phyloP scores from a whole-genome alignment of 2,113 vertebrate species.

The Haliaeetus leucogaster region DNA sequence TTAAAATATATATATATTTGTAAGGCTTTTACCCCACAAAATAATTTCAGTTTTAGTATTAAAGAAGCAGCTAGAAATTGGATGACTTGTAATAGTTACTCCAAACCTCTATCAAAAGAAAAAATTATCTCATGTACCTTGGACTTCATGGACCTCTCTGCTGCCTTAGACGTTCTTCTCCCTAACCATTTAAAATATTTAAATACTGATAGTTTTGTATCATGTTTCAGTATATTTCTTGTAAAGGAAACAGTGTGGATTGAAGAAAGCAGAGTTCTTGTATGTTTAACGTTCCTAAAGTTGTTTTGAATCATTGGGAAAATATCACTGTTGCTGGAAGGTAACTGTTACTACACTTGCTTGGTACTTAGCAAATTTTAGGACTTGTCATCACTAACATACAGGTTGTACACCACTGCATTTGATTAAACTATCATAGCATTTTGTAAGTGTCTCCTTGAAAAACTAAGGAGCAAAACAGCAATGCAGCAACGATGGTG shows the following conservation, averaged over 20 bases:
- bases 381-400: background rate
- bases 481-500: background rate
- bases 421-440: background rate
- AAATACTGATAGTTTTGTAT: background rate
- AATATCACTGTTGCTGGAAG: background rate
- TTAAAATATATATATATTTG: background rate
- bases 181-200: background rate
- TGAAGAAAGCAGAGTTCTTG: background rate
- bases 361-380: background rate
- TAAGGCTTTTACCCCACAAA: background rate
- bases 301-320: background rate
- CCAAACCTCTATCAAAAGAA: background rate
- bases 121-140: fast-evolving
- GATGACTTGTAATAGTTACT: background rate
- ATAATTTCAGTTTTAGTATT: background rate
- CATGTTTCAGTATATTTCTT: background rate
- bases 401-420: background rate
- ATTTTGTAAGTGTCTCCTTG: background rate
- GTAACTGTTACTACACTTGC: background rate
- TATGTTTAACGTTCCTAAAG: background rate
- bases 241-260: background rate
- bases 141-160: background rate
- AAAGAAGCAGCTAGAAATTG: background rate
- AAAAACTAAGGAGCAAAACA: background rate
- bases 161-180: background rate